These are phyloP conservation scores for Spea hammondii DNA, from an alignment of 2,797 vertebrate genomes.

Conservation along the genomic window DNA sequence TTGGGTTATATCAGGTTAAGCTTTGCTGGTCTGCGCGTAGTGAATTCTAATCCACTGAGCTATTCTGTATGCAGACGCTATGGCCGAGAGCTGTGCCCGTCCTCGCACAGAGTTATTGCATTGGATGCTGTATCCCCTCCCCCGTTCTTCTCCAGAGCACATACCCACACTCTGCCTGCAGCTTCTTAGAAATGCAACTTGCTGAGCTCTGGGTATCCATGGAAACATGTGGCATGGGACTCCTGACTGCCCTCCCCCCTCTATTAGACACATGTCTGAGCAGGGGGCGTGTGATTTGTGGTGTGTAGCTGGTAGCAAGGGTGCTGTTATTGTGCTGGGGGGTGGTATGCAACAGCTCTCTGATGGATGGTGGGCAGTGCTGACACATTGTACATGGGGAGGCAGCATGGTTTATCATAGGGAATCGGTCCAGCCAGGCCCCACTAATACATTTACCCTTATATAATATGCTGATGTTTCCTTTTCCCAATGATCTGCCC, in stretches of 20 bases:
- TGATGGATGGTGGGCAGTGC: conserved; percentile 38
- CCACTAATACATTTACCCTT: conserved; percentile 9
- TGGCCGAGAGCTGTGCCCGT: not conserved
- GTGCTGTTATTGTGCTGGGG: conserved; percentile 42
- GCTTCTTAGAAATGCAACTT: conserved; percentile 40
- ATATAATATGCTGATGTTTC: conserved; percentile 20
- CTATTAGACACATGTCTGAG: conserved; percentile 22
- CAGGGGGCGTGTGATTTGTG: conserved; percentile 7
- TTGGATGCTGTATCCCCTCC: conserved; percentile 21
- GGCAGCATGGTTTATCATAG: conserved; percentile 35
- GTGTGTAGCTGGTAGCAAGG: conserved; percentile 29
- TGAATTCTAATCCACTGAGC: not conserved
- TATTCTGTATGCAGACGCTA: not conserved
- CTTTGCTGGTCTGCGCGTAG: not conserved
- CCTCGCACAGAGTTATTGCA: conserved; percentile 10
- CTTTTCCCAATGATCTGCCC: not conserved
- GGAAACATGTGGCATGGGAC: conserved; percentile 52
- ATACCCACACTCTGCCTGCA: conserved; percentile 43
- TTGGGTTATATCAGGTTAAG: not conserved
- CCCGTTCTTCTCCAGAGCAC: conserved; percentile 23
- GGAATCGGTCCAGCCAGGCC: conserved; percentile 18
- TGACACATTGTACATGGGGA: conserved; percentile 31
- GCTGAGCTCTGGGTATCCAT: conserved; percentile 53
- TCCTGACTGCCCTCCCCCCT: conserved; percentile 47
- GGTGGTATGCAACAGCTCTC: conserved; percentile 39